These are phyloP conservation scores for Scaptomyza parva DNA, from an alignment of 2,888 invertebrate species.

Conservation along the genomic window DNA sequence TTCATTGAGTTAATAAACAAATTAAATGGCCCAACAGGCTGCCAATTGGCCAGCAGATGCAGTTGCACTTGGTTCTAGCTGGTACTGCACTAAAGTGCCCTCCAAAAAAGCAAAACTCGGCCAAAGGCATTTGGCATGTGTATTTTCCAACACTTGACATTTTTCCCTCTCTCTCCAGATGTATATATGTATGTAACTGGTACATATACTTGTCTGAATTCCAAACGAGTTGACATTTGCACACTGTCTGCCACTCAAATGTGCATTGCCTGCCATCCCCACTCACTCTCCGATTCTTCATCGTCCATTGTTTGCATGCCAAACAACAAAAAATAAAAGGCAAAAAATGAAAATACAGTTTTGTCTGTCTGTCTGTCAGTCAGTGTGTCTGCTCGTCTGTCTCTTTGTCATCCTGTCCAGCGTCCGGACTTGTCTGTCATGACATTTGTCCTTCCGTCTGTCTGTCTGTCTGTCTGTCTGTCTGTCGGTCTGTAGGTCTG, in stretches of 20 bases:
- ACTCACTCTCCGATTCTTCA: neutral
- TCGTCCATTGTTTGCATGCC: conserved; percentile 53
- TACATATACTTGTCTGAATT: conserved; percentile 55
- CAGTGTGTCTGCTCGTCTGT: conserved; percentile 18
- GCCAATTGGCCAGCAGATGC: conserved; percentile 47
- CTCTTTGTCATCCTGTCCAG: conserved; percentile 39
- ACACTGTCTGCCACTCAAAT: conserved; percentile 78
- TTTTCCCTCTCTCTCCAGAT: no score
- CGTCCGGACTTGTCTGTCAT: conserved; percentile 60
- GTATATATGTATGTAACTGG: conserved; percentile 25
- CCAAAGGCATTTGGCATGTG: conserved; percentile 58
- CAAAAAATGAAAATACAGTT: conserved; percentile 40
- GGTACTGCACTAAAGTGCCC: conserved; percentile 1
- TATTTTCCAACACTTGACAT: conserved; percentile 44
- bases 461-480: conserved; percentile 18
- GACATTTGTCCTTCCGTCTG: conserved; percentile 53
- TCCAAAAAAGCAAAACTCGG: conserved; percentile 11
- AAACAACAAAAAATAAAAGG: conserved; percentile 24
- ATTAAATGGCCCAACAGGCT: conserved; percentile 56
- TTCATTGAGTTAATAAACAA: conserved; percentile 61
- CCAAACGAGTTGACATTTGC: conserved; percentile 76
- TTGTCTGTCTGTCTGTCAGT: conserved; percentile 41
- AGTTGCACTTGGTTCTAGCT: conserved; percentile 10
- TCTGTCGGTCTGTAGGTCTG: conserved; percentile 22
- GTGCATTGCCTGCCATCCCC: conserved; percentile 53